phyloP scores from a whole-genome alignment of 2,888 invertebrate species.

The Atrina japonica region DNA sequence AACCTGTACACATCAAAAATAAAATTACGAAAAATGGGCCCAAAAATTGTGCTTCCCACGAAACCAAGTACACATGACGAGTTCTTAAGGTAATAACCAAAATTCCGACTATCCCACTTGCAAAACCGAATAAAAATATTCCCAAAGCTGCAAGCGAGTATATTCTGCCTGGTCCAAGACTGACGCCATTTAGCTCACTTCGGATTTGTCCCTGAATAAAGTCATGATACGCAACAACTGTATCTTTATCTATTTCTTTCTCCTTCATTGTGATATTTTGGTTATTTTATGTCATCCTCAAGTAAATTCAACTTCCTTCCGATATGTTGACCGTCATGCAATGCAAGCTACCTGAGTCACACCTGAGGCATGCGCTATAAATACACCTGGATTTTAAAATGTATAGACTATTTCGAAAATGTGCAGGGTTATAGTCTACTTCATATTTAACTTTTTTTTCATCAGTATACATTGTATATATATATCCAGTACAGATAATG shows the following conservation, averaged over 20 bases:
- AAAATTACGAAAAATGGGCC: slow-evolving; percentile 72
- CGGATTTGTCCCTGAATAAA: slow-evolving; percentile 70
- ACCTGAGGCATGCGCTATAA: slow-evolving; percentile 30
- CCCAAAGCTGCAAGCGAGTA: slow-evolving; percentile 55
- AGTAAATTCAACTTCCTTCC: slow-evolving; percentile 16
- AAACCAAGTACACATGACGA: slow-evolving; percentile 71
- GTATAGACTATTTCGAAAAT: too few relatives aligned
- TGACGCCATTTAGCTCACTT: slow-evolving; percentile 66
- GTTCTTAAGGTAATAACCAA: slow-evolving; percentile 66
- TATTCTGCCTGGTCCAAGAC: slow-evolving; percentile 67
- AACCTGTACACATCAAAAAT: slow-evolving; percentile 58
- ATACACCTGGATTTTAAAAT: slow-evolving; percentile 26
- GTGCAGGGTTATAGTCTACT: too few relatives aligned
- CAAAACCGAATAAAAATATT: slow-evolving; percentile 53
- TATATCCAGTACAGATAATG: too few relatives aligned
- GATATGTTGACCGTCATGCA: slow-evolving; percentile 11
- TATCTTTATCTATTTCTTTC: slow-evolving; percentile 68
- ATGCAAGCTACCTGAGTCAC: slow-evolving; percentile 16
- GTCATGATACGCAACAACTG: slow-evolving; percentile 72
- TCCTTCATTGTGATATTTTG: slow-evolving; percentile 21
- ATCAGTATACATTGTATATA: too few relatives aligned
- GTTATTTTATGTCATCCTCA: slow-evolving; percentile 7
- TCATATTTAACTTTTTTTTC: too few relatives aligned
- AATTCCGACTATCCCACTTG: slow-evolving; percentile 62
- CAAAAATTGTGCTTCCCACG: slow-evolving; percentile 69